These are phyloP conservation scores for Tetropium fuscum DNA, from an alignment of 2,888 invertebrate genomes.

Conservation along the genomic window DNA sequence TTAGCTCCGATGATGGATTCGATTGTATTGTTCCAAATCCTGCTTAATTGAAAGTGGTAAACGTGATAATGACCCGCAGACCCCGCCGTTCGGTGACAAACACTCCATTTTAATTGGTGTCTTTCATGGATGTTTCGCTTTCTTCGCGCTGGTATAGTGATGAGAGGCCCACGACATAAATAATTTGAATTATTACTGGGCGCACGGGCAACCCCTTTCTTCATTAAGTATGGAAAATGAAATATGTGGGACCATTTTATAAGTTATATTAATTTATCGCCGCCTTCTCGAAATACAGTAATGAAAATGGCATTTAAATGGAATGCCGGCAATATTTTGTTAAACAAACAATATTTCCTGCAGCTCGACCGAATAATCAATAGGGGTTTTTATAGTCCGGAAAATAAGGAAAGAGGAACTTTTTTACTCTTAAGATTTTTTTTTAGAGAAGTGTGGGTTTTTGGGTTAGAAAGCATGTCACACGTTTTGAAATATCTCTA, in stretches of 20 bases:
- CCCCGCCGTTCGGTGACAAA: conserved; percentile 3
- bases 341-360: conserved; percentile 10
- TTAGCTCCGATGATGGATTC: conserved; percentile 27
- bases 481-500: no score
- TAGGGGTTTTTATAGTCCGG: conserved; percentile 17
- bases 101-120: conserved; percentile 11
- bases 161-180: not conserved
- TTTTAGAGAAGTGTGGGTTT: no score
- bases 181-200: conserved; percentile 17
- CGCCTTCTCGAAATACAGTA: conserved; percentile 4
- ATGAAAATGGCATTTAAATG: conserved; percentile 6
- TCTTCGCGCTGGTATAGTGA: conserved; percentile 1
- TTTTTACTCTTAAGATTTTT: no score
- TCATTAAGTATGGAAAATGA: conserved; percentile 20
- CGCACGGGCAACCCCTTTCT: conserved; percentile 14
- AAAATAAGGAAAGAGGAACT: no score
- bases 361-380: conserved; percentile 7
- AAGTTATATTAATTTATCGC: conserved; percentile 19
- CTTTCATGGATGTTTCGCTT: conserved; percentile 8
- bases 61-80: conserved; percentile 26
- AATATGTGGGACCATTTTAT: conserved; percentile 14
- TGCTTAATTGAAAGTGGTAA: conserved; percentile 31
- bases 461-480: no score
- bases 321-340: conserved; percentile 12
- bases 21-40: conserved; percentile 28